Evolutionary conservation across 2,113 vertebrate genomes (phyloP), one percentile per base, ranked within the genome.

Genomic region (Furnarius figulus): DNA sequence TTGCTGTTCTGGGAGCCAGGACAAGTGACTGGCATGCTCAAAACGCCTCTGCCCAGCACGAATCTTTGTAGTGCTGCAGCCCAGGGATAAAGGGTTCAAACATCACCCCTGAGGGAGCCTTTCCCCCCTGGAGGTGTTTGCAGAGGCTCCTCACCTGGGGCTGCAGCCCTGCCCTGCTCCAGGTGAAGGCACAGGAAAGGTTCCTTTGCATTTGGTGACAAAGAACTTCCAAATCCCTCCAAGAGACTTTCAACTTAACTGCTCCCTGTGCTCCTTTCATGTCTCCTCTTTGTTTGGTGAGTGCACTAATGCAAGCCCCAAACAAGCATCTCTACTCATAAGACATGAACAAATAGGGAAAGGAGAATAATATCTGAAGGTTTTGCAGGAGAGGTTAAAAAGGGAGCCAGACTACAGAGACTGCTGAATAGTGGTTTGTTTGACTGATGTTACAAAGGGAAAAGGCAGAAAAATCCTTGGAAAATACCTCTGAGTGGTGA

Each of bases 371-470:
- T 73, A 94, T 39, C 68, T 37, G 58, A 83, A 71, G 75, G 82
- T 95, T 96, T 94, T 90, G 55, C 67, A 83, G 80, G 49, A 76
- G 66, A 93, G 85, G 86, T 89, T 87, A 81, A 96, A 96, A 95
- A 94, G 89, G 19, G 66, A 94, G 47, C 42, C 86, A 84, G 71
- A 33, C 79, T 92, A 74, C 83, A 93, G 79, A 94, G 75, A 4
- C 24, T 88, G 91, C 71, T 91, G 75, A 66, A 58, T 5, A 31
- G 65, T 31, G 70, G 25, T 71, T 95, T 91, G 87, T 82, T 88
- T 93, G 85, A 90, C 63, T 94, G 91, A 93, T 94, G 85, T 67
- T 93, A 78, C 84, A 95, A 94, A 89, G 55, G 75, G 67, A 91
- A 83, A 90, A 93, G 83, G 55, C 86, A 87, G 71, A 62, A 90